Evolutionary conservation across 2,113 vertebrate genomes (phyloP).

Genomic region (Illadopsis cleaveri): DNA sequence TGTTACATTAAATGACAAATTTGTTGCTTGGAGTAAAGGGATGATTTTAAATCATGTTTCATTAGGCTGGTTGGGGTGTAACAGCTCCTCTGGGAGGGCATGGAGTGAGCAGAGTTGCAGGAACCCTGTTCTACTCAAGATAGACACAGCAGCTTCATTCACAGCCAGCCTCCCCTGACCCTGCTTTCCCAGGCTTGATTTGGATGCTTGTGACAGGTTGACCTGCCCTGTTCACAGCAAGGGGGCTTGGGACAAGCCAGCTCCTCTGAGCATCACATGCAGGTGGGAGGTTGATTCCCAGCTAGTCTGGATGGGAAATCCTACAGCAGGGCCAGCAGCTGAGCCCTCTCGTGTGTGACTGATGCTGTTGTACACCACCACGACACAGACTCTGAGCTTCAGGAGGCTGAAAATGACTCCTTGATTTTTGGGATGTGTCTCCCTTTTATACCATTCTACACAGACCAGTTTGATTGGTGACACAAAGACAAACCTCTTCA

Average conservation of each 20-base stretch:
- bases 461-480: too few relatives aligned
- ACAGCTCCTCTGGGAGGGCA: rapidly evolving
- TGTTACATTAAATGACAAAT: background rate
- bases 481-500: too few relatives aligned
- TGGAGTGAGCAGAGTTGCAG: background rate
- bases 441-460: too few relatives aligned
- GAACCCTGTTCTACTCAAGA: background rate
- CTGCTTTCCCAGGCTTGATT: background rate
- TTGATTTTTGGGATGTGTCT: too few relatives aligned
- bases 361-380: too few relatives aligned
- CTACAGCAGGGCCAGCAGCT: rapidly evolving
- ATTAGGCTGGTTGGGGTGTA: background rate
- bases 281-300: background rate
- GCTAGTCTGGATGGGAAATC: too few relatives aligned
- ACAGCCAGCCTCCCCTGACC: background rate
- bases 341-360: background rate
- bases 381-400: too few relatives aligned
- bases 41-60: background rate
- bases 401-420: too few relatives aligned
- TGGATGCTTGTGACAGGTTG: background rate
- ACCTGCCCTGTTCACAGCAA: background rate
- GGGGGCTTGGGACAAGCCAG: background rate
- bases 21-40: background rate
- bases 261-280: background rate
- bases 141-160: background rate